Conservation (phyloP, 2,888 invertebrate genomes). For the Periphyllus acericola region DNA sequence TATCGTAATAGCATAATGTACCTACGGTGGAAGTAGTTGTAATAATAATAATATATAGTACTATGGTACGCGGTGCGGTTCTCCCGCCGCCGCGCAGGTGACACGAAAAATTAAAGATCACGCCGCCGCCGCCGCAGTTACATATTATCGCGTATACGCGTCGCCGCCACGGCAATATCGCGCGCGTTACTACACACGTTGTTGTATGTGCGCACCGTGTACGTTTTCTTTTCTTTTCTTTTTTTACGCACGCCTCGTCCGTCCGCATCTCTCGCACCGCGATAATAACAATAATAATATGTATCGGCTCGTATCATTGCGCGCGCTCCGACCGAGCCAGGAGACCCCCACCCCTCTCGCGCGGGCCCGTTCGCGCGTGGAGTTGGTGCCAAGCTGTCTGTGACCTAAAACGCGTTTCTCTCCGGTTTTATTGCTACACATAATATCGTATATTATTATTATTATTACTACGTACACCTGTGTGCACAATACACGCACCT, state of each 20-base stretch:
- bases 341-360: too few relatives aligned
- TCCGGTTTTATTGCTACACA: slow-evolving; percentile 34
- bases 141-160: not conserved
- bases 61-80: not conserved
- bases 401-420: slow-evolving; percentile 30
- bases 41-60: not conserved
- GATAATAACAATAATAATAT: not conserved
- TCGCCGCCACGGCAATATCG: not conserved
- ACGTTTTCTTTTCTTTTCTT: not conserved
- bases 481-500: not conserved
- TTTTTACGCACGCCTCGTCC: not conserved
- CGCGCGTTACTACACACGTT: not conserved
- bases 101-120: slow-evolving; percentile 31
- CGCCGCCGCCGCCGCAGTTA: not conserved
- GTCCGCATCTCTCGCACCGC: too few relatives aligned
- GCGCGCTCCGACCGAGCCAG: too few relatives aligned
- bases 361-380: not conserved
- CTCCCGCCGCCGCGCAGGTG: slow-evolving; percentile 36
- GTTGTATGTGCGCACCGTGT: not conserved
- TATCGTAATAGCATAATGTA: too few relatives aligned
- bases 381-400: slow-evolving; percentile 52
- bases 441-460: too few relatives aligned
- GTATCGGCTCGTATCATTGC: too few relatives aligned
- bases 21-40: not conserved
- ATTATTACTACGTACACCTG: not conserved